A percentile compares a stretch with the other conserved stretches of the same genome.
Evolutionary conservation across 2,888 invertebrate species (phyloP).

Genomic region (Epinotia bilunana): DNA sequence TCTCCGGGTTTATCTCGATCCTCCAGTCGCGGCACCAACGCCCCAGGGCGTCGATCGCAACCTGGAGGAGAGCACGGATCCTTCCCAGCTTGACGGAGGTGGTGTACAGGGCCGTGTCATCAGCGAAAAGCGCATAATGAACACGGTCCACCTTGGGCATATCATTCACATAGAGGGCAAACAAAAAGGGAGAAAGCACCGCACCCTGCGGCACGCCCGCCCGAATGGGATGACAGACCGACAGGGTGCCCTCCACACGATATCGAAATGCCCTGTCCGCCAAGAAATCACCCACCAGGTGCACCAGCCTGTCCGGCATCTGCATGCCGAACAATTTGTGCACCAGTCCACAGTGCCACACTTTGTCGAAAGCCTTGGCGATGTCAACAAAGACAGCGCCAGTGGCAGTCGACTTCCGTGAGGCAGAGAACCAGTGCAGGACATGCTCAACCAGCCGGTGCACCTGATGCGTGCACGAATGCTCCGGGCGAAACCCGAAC

Average conservation of each 20-base stretch:
- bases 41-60: background rate
- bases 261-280: background rate
- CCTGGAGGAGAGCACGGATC: too few relatives aligned
- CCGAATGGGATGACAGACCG: too few relatives aligned
- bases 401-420: background rate
- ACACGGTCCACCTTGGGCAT: background rate
- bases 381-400: background rate
- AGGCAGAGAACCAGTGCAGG: too few relatives aligned
- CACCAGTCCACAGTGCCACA: background rate
- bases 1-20: too few relatives aligned
- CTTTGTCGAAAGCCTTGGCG: background rate
- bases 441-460: background rate
- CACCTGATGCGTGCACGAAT: background rate
- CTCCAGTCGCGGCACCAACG: background rate
- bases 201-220: too few relatives aligned
- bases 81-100: too few relatives aligned
- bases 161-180: constrained; percentile 10
- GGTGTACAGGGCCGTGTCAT: background rate
- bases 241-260: constrained; percentile 3
- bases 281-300: background rate
- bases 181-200: constrained; percentile 10
- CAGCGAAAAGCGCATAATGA: too few relatives aligned
- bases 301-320: background rate
- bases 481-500: background rate
- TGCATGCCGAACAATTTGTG: background rate